These are phyloP conservation scores for Festucalex cinctus DNA, from an alignment of 2,113 vertebrate species.

Conservation along the genomic window DNA sequence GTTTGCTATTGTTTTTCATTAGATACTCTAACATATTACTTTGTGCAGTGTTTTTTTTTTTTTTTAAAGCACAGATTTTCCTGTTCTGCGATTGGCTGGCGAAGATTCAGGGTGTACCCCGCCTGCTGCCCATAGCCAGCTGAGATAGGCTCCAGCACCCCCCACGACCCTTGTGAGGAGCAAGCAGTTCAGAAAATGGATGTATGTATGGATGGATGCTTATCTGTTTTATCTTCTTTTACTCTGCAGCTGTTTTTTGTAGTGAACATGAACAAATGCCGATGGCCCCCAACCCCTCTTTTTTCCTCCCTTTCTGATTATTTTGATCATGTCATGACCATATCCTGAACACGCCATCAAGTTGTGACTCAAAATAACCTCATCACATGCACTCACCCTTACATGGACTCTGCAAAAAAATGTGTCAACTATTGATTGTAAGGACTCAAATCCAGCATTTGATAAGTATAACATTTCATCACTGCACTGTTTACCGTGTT, in stretches of 20 bases:
- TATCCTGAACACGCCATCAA: neutral
- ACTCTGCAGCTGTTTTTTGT: neutral
- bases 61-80: neutral
- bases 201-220: no score
- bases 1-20: neutral
- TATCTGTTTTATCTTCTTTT: neutral
- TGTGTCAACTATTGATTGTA: conserved; percentile 29
- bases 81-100: no score
- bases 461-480: conserved; percentile 21
- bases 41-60: neutral
- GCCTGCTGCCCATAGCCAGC: no score
- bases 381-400: neutral
- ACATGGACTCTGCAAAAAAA: conserved; percentile 16
- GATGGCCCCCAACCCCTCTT: no score
- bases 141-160: no score
- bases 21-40: neutral
- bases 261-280: neutral
- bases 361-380: neutral
- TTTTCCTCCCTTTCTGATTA: neutral
- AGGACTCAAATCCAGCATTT: conserved; percentile 20
- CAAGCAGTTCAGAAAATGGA: no score
- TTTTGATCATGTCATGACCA: neutral
- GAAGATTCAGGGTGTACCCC: no score
- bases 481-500: conserved; percentile 13
- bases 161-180: no score